phyloP scores from a whole-genome alignment of 2,888 invertebrate species.

The Eurois occulta region DNA sequence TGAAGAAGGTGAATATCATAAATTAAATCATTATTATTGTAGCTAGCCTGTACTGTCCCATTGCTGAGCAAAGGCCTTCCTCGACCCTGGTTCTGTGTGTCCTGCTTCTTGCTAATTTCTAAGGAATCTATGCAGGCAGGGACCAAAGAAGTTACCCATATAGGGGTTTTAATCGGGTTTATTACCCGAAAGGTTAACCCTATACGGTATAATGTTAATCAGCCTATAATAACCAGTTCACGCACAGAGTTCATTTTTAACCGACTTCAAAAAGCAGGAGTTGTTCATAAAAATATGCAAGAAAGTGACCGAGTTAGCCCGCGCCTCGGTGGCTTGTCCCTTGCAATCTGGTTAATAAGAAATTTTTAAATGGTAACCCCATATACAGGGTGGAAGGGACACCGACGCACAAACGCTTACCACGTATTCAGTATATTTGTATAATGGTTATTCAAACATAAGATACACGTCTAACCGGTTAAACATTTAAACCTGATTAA shows the following conservation, averaged over 20 bases:
- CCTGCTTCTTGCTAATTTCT: neutral
- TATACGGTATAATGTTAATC: neutral
- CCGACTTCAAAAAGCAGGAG: too few species aligned
- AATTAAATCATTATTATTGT: neutral
- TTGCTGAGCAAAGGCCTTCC: neutral
- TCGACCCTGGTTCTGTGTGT: neutral
- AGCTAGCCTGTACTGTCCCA: neutral
- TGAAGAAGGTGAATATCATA: slow-evolving; percentile 69
- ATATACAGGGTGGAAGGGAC: too few species aligned
- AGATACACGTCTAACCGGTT: neutral
- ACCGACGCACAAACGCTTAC: too few species aligned
- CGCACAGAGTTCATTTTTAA: neutral
- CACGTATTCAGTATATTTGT: too few species aligned
- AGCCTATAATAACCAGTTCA: neutral
- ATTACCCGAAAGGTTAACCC: too few species aligned
- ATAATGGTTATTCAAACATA: neutral
- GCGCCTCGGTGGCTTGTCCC: neutral
- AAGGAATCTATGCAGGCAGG: neutral
- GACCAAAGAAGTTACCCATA: neutral
- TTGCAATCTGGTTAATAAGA: neutral
- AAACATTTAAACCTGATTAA: neutral
- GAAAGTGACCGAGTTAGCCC: neutral
- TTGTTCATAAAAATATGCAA: neutral
- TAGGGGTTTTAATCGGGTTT: neutral
- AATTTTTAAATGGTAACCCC: too few species aligned